Evolutionary conservation across 2,113 vertebrate genomes (phyloP).

Genomic region (Brachypteracias leptosomus): DNA sequence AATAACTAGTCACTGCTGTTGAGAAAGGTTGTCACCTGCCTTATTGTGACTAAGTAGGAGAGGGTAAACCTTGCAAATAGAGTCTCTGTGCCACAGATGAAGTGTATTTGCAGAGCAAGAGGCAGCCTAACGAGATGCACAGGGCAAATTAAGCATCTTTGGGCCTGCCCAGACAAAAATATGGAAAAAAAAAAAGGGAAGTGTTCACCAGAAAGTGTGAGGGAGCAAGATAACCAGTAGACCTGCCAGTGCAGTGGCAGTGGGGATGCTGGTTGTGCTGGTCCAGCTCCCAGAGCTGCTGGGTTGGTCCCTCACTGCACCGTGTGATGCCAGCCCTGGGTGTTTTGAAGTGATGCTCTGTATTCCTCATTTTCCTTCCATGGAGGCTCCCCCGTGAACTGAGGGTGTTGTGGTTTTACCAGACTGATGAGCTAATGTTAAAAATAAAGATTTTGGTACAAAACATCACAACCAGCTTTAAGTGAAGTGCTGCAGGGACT

Average conservation of each 20-base stretch:
- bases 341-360: not conserved
- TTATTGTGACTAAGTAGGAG: not conserved
- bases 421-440: not conserved
- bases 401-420: not conserved
- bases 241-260: not conserved
- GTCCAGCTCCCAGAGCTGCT: not conserved
- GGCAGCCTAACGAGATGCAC: not conserved
- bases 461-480: not conserved
- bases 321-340: not conserved
- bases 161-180: not conserved
- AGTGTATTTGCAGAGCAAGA: not conserved
- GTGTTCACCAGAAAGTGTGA: not conserved
- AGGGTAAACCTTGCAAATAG: not conserved
- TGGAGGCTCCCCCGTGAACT: not conserved
- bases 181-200: not conserved
- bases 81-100: not conserved
- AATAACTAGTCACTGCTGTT: not conserved
- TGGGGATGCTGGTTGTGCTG: not conserved
- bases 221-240: not conserved
- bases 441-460: not conserved
- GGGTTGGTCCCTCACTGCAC: not conserved
- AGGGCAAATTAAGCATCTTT: not conserved
- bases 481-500: not conserved
- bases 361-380: not conserved
- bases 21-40: not conserved